Conservation (phyloP, 1,140 invertebrate species). For the Eumaeus atala region DNA sequence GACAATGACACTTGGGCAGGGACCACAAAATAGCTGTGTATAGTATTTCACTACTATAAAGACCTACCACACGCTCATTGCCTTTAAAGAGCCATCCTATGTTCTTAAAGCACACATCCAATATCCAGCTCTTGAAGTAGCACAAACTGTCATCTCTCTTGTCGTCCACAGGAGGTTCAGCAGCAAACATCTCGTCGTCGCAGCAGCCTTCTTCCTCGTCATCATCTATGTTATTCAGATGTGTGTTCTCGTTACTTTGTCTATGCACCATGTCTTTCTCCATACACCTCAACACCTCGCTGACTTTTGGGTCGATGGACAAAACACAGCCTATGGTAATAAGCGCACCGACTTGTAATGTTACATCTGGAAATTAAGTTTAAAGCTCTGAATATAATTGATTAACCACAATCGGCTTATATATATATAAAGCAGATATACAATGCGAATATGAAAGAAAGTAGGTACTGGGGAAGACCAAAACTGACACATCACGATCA, state of each 20-base stretch:
- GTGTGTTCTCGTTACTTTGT: slow-evolving; percentile 35
- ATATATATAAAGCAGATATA: no score
- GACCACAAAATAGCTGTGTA: not conserved
- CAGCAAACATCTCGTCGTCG: slow-evolving; percentile 59
- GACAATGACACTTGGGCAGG: not conserved
- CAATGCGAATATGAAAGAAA: no score
- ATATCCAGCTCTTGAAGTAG: slow-evolving; percentile 69
- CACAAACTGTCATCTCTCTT: slow-evolving; percentile 26
- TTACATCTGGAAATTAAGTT: slow-evolving; percentile 54
- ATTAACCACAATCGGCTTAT: no score
- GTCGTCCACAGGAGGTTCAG: slow-evolving; percentile 38
- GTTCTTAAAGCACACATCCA: slow-evolving; percentile 75
- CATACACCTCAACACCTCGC: slow-evolving; percentile 50
- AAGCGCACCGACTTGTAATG: slow-evolving; percentile 83
- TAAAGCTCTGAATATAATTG: no score
- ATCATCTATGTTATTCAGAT: slow-evolving; percentile 48
- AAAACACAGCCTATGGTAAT: slow-evolving; percentile 85
- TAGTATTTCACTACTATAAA: not conserved
- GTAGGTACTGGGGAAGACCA: no score
- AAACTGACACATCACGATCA: no score
- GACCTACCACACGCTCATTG: slow-evolving; percentile 46
- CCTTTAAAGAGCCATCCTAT: slow-evolving; percentile 63
- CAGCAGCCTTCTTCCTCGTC: slow-evolving; percentile 67
- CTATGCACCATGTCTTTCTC: slow-evolving; percentile 39
- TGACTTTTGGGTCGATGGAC: slow-evolving; percentile 76